Conservation (phyloP, 2,797 vertebrate genomes). For the Lagocephalus sceleratus region DNA sequence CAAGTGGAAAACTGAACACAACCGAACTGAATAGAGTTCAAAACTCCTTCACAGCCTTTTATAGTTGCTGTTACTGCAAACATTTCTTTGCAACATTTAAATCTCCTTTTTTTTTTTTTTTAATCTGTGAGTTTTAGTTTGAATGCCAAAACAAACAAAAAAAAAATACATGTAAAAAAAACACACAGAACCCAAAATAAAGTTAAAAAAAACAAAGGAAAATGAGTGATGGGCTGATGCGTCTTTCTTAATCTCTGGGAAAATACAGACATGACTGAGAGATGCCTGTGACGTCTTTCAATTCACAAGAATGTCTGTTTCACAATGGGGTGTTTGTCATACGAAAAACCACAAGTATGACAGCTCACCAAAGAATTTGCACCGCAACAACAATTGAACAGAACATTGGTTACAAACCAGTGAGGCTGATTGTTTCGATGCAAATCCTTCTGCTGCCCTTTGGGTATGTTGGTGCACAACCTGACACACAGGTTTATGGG, state of each 20-base stretch:
- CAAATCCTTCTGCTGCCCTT: too few relatives aligned
- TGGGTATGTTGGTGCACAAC: too few relatives aligned
- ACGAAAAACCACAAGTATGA: constrained; percentile 1
- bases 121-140: constrained; percentile 51
- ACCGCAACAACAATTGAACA: too few relatives aligned
- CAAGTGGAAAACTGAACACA: constrained; percentile 41
- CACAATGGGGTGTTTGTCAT: not conserved
- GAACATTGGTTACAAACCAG: too few relatives aligned
- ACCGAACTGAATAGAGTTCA: constrained; percentile 23
- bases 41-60: constrained; percentile 30
- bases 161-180: constrained; percentile 56
- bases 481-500: too few relatives aligned
- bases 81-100: constrained; percentile 33
- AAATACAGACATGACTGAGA: not conserved
- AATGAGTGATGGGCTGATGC: constrained; percentile 30
- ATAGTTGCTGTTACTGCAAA: constrained; percentile 36
- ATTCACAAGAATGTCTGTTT: too few relatives aligned
- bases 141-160: constrained; percentile 56
- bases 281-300: not conserved
- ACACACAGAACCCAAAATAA: constrained; percentile 68
- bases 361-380: not conserved
- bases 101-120: constrained; percentile 22
- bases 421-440: too few relatives aligned
- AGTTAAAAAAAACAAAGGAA: constrained; percentile 56
- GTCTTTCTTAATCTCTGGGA: not conserved